A percentile compares a stretch with the other conserved stretches of the same genome.
Evolutionary conservation across 1,140 invertebrate genomes (phyloP).

Genomic region (Galleria mellonella): DNA sequence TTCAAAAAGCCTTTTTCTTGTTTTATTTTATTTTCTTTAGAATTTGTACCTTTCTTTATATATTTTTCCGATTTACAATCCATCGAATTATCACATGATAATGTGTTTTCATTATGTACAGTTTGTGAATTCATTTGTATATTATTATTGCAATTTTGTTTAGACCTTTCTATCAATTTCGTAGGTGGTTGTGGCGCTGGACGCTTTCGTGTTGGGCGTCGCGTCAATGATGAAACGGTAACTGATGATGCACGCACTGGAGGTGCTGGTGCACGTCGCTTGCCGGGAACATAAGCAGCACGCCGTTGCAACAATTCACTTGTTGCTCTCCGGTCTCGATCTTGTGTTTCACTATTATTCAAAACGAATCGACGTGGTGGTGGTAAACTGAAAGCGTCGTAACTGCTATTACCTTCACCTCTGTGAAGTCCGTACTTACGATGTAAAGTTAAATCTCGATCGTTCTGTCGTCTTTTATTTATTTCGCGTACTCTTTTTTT

Average conservation of each 20-base stretch:
- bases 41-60: slow-evolving; percentile 20
- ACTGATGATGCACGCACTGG: slow-evolving; percentile 47
- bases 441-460: slow-evolving; percentile 76
- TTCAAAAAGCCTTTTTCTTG: slow-evolving; percentile 18
- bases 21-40: background rate
- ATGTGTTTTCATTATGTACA: background rate
- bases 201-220: slow-evolving; percentile 42
- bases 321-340: slow-evolving; percentile 65
- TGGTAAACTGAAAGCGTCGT: slow-evolving; percentile 75
- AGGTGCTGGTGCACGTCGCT: slow-evolving; percentile 82
- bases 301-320: slow-evolving; percentile 74
- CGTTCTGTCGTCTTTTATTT: slow-evolving; percentile 72
- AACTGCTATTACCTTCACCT: slow-evolving; percentile 56
- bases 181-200: slow-evolving; percentile 50
- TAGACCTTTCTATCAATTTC: slow-evolving; percentile 18
- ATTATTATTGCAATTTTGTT: slow-evolving; percentile 23
- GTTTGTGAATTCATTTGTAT: slow-evolving; percentile 25
- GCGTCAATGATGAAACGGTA: slow-evolving; percentile 23
- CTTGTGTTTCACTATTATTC: slow-evolving; percentile 36
- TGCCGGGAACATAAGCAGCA: slow-evolving; percentile 81
- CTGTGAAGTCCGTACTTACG: slow-evolving; percentile 78
- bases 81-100: slow-evolving; percentile 1
- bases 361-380: slow-evolving; percentile 42
- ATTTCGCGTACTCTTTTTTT: slow-evolving; percentile 77
- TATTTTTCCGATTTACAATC: slow-evolving; percentile 26